Conservation (phyloP, 2,888 invertebrate species). For the Panzeria rudis region DNA sequence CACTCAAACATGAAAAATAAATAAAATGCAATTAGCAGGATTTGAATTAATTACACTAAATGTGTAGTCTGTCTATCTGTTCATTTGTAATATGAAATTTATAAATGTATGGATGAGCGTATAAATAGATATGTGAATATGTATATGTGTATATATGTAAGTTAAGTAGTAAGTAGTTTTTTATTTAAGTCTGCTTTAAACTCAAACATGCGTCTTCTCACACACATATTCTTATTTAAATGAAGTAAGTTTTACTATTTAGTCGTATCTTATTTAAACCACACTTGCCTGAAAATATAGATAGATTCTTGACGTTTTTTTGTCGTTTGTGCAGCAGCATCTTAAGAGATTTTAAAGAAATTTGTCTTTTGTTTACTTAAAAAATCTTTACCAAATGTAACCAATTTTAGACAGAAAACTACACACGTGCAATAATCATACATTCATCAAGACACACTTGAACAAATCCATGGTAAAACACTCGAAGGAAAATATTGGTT, state of each 20-base stretch:
- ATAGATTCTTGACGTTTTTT: slow-evolving; percentile 13
- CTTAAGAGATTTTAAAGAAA: slow-evolving; percentile 68
- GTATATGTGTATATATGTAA: not conserved
- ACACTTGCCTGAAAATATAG: slow-evolving; percentile 54
- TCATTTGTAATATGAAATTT: slow-evolving; percentile 3
- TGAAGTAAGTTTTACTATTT: slow-evolving; percentile 49
- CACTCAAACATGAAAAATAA: slow-evolving; percentile 77
- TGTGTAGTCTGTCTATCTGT: slow-evolving; percentile 14
- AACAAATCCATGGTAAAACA: not conserved
- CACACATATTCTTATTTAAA: not conserved
- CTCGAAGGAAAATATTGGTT: slow-evolving; percentile 18
- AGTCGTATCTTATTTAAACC: slow-evolving; percentile 56
- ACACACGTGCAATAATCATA: slow-evolving; percentile 35
- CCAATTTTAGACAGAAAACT: slow-evolving; percentile 54
- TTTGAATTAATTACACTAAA: slow-evolving; percentile 82
- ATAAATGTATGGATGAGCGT: slow-evolving; percentile 3
- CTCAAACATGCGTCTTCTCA: slow-evolving; percentile 46
- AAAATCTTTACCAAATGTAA: slow-evolving; percentile 68
- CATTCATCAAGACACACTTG: slow-evolving; percentile 20
- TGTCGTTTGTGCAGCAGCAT: slow-evolving; percentile 23
- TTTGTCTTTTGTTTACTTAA: slow-evolving; percentile 67
- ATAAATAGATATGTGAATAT: slow-evolving; percentile 20
- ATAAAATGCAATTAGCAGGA: slow-evolving; percentile 84
- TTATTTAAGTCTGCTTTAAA: slow-evolving; percentile 57
- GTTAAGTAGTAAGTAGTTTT: slow-evolving; percentile 47